These are phyloP conservation scores for Tachystola acroxantha DNA, from an alignment of 2,888 invertebrate genomes.

Conservation along the genomic window DNA sequence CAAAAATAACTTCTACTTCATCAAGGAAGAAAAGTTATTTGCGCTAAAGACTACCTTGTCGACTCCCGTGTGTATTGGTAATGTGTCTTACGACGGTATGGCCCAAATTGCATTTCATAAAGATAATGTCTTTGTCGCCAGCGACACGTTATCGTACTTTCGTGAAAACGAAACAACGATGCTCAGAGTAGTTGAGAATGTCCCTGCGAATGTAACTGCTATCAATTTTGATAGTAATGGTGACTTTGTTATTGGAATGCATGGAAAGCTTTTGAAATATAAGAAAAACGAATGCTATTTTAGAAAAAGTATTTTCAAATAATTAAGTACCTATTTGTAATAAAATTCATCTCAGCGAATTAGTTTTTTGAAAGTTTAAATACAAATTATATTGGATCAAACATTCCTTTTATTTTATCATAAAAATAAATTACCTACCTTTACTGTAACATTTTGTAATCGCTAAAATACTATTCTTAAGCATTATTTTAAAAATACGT, in stretches of 20 bases:
- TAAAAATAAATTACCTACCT: slow-evolving; percentile 30
- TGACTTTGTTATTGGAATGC: slow-evolving; percentile 46
- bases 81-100: slow-evolving; percentile 45
- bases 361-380: not conserved
- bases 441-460: no score
- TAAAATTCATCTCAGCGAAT: not conserved
- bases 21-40: slow-evolving; percentile 46
- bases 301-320: slow-evolving; percentile 13
- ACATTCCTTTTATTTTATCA: slow-evolving; percentile 22
- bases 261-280: slow-evolving; percentile 50
- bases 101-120: slow-evolving; percentile 56
- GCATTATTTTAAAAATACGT: no score
- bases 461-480: no score
- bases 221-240: slow-evolving; percentile 53
- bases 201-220: slow-evolving; percentile 47
- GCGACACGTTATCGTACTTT: slow-evolving; percentile 46
- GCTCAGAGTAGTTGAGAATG: slow-evolving; percentile 40
- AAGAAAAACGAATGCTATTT: slow-evolving; percentile 42
- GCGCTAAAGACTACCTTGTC: slow-evolving; percentile 41
- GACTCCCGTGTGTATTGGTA: slow-evolving; percentile 38
- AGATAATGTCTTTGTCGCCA: slow-evolving; percentile 48
- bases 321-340: not conserved
- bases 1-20: slow-evolving; percentile 57
- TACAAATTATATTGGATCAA: not conserved
- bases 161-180: slow-evolving; percentile 47